Evolutionary conservation across 2,888 invertebrate species (phyloP).

Genomic region (Ashinkailepas kermadecensis): DNA sequence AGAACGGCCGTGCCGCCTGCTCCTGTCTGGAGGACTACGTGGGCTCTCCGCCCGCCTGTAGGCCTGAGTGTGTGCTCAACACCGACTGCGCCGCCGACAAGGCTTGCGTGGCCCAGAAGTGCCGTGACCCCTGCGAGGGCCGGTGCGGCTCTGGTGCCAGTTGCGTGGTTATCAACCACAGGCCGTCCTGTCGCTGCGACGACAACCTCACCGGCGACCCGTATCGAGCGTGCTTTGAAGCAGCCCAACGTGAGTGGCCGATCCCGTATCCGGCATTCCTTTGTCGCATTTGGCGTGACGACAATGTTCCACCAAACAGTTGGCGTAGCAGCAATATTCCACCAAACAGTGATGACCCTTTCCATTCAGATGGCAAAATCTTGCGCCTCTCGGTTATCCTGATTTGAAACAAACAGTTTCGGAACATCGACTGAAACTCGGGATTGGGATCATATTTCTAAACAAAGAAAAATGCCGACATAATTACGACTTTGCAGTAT

Average conservation of each 20-base stretch:
- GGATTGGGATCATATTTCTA: no score
- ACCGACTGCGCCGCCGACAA: conserved; percentile 59
- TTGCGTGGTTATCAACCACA: conserved; percentile 67
- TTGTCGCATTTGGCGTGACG: no score
- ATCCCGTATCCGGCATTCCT: no score
- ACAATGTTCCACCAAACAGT: no score
- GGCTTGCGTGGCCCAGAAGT: conserved; percentile 61
- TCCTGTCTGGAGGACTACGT: conserved; percentile 60
- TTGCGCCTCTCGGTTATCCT: no score
- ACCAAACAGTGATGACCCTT: no score
- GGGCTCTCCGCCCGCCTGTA: conserved; percentile 59
- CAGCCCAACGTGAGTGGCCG: neutral
- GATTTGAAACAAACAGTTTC: no score
- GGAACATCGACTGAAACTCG: no score
- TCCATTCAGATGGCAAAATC: no score
- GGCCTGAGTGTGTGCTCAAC: conserved; percentile 66
- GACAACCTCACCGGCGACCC: conserved; percentile 68
- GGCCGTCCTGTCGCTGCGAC: conserved; percentile 59
- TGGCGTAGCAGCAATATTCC: no score
- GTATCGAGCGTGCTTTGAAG: neutral
- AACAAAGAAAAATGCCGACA: no score
- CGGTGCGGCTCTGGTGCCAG: conserved; percentile 55
- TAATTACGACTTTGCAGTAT: no score
- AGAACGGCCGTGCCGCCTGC: conserved; percentile 51
- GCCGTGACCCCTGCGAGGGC: conserved; percentile 53